Percentiles rank a stretch among this genome's conserved stretches.
Conservation (phyloP, 2,888 invertebrate species). For the Nomada ruficornis region DNA sequence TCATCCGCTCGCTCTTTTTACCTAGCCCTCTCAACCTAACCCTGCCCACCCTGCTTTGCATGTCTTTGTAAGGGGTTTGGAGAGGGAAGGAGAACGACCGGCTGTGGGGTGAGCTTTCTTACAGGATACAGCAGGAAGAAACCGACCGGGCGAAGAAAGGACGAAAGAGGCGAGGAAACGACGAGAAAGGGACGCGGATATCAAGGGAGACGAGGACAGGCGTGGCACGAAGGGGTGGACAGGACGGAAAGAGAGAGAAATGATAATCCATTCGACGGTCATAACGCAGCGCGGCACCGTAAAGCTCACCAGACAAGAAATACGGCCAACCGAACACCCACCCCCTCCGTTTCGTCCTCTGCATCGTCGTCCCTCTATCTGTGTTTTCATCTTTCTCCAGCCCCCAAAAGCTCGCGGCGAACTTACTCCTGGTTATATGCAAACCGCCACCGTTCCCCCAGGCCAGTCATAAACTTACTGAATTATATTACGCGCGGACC, state of each 20-base stretch:
- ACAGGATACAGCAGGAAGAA: constrained; percentile 65
- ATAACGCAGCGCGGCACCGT: constrained; percentile 81
- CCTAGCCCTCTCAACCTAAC: constrained; percentile 29
- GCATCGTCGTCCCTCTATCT: constrained; percentile 58
- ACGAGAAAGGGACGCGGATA: constrained; percentile 31
- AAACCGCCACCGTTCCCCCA: constrained; percentile 82
- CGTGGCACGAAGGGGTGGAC: constrained; percentile 44
- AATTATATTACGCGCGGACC: constrained; percentile 82
- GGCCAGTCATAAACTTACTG: constrained; percentile 84
- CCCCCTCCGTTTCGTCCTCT: constrained; percentile 62
- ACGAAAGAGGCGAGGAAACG: constrained; percentile 37
- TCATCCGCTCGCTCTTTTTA: constrained; percentile 1
- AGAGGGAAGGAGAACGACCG: constrained; percentile 1
- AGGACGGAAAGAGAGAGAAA: constrained; percentile 72
- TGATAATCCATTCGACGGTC: constrained; percentile 84
- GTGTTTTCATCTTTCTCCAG: constrained; percentile 66
- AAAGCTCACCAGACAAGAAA: constrained; percentile 84
- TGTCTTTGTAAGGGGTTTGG: constrained; percentile 65
- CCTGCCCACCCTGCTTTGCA: constrained; percentile 70
- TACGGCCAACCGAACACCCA: constrained; percentile 79
- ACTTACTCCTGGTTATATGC: constrained; percentile 83
- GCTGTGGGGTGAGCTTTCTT: constrained; percentile 62
- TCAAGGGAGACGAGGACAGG: constrained; percentile 31
- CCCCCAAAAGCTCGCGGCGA: constrained; percentile 75
- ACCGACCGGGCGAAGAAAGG: constrained; percentile 40